Conservation (phyloP, 1,140 invertebrate genomes). For the Dryas iulia region DNA sequence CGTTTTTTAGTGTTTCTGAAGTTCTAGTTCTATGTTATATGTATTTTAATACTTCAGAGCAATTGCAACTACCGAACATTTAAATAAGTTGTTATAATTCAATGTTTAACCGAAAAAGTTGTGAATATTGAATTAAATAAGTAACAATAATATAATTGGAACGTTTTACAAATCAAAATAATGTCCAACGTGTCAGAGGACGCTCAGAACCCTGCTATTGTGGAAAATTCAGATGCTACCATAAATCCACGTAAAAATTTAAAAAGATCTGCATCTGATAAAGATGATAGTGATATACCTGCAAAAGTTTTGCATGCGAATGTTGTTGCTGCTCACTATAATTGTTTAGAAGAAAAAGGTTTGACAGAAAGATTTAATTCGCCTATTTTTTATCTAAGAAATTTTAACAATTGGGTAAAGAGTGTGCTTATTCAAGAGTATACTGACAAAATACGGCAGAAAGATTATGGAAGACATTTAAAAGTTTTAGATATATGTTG, state of each 20-base stretch:
- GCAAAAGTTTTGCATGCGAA: slow-evolving; percentile 62
- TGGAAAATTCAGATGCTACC: not conserved
- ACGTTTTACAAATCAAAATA: not conserved
- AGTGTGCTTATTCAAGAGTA: slow-evolving; percentile 93
- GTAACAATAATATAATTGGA: not conserved
- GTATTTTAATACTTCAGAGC: no score
- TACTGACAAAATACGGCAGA: slow-evolving; percentile 83
- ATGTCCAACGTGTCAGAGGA: not conserved
- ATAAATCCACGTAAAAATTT: not conserved
- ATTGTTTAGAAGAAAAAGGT: slow-evolving; percentile 90
- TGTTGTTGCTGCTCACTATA: slow-evolving; percentile 92
- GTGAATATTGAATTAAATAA: no score
- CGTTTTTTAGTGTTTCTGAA: not conserved
- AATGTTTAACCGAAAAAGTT: no score
- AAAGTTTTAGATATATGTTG: slow-evolving; percentile 89
- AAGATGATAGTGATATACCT: not conserved
- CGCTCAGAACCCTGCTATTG: not conserved
- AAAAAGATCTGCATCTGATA: not conserved
- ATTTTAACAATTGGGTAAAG: slow-evolving; percentile 99
- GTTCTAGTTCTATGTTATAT: no score
- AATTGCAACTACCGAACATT: no score
- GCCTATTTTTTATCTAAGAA: slow-evolving; percentile 95
- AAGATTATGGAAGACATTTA: slow-evolving; percentile 81
- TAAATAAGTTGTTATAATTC: no score
- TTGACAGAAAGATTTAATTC: slow-evolving; percentile 90